These are phyloP conservation scores for Alloplasta piceator DNA, from an alignment of 2,888 invertebrate species.

Conservation along the genomic window DNA sequence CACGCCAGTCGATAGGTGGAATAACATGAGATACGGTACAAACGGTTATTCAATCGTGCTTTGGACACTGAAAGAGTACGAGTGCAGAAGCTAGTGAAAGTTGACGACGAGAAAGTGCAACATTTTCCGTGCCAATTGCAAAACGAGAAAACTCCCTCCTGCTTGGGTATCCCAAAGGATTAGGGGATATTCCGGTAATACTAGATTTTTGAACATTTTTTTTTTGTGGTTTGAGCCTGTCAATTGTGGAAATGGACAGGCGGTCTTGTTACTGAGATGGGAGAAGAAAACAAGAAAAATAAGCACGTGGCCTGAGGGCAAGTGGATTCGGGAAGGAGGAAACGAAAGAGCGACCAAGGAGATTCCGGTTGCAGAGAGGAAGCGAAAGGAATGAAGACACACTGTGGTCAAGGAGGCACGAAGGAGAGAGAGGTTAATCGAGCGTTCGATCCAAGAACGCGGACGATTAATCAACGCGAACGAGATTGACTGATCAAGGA, in stretches of 20 bases:
- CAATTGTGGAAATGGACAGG: no score
- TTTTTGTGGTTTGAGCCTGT: no score
- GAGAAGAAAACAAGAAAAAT: slow-evolving; percentile 29
- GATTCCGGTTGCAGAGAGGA: not conserved
- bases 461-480: slow-evolving; percentile 54
- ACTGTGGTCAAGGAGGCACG: slow-evolving; percentile 40
- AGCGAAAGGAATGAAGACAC: slow-evolving; percentile 36
- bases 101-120: no score
- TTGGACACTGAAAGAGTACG: slow-evolving; percentile 43
- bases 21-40: slow-evolving; percentile 70
- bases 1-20: slow-evolving; percentile 77
- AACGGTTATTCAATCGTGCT: slow-evolving; percentile 70
- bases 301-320: slow-evolving; percentile 60
- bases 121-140: no score
- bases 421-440: slow-evolving; percentile 48
- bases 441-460: slow-evolving; percentile 60
- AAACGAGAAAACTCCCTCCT: not conserved
- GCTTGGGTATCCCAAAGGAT: not conserved
- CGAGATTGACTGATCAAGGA: slow-evolving; percentile 53
- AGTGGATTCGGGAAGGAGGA: slow-evolving; percentile 43
- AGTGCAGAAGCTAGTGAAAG: slow-evolving; percentile 8
- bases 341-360: no score
- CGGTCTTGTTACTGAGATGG: not conserved
- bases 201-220: no score
- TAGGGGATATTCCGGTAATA: not conserved